Conservation (phyloP, 2,888 invertebrate genomes). For the Muscina levida region DNA sequence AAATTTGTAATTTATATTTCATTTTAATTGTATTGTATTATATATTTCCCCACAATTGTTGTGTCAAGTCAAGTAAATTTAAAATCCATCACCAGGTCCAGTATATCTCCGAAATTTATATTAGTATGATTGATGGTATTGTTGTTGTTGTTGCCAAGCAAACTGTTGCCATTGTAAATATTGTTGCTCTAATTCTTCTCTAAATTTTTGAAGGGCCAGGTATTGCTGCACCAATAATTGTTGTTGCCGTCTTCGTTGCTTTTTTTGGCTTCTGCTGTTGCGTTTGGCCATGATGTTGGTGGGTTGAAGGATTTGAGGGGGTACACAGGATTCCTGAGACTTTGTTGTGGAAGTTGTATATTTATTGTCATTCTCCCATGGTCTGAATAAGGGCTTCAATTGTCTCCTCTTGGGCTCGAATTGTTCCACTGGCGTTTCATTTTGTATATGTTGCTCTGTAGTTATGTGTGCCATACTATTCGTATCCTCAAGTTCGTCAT, state of each 20-base stretch:
- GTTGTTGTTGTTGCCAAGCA: not conserved
- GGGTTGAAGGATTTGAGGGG: not conserved
- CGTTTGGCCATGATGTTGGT: conserved; percentile 61
- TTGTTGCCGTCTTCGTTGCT: no score
- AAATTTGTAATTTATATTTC: no score
- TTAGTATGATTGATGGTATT: conserved; percentile 7
- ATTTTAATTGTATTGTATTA: no score
- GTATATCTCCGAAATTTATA: no score
- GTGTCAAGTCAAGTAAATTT: no score
- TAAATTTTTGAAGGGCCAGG: conserved; percentile 60
- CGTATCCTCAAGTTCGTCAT: not conserved
- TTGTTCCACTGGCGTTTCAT: no score
- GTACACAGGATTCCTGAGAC: not conserved
- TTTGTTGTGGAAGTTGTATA: not conserved
- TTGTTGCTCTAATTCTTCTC: conserved; percentile 51
- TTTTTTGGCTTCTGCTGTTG: conserved; percentile 70
- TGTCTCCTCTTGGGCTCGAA: conserved; percentile 28
- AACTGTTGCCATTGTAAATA: conserved; percentile 35
- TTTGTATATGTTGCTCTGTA: not conserved
- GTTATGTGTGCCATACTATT: no score
- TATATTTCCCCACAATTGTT: no score
- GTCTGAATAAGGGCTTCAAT: conserved; percentile 36
- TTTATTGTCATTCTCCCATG: conserved; percentile 29
- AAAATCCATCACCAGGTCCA: no score
- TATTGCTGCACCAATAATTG: conserved; percentile 70